Evolutionary conservation across 2,888 invertebrate species (phyloP).

Genomic region (Thelaira solivaga): DNA sequence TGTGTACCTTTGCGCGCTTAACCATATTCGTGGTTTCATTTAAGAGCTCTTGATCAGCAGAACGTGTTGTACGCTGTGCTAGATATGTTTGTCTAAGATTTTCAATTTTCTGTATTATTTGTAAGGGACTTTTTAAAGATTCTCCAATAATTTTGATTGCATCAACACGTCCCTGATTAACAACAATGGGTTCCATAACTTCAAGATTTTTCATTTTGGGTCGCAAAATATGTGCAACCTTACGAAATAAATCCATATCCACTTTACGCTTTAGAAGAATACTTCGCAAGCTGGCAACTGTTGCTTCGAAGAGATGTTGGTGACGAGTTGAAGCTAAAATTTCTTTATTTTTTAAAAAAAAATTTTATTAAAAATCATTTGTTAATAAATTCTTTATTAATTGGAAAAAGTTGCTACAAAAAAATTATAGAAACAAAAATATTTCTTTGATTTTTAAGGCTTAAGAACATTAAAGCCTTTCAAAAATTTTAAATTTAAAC

Average conservation of each 20-base stretch:
- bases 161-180: conserved; percentile 64
- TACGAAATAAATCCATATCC: conserved; percentile 66
- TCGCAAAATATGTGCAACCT: conserved; percentile 27
- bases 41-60: not conserved
- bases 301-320: conserved; percentile 69
- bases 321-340: conserved; percentile 57
- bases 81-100: conserved; percentile 4
- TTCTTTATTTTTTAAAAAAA: not conserved
- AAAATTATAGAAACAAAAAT: no score
- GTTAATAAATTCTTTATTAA: not conserved
- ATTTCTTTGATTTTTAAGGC: no score
- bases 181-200: conserved; percentile 55
- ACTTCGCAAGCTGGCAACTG: conserved; percentile 67
- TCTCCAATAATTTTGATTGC: conserved; percentile 64
- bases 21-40: conserved; percentile 61
- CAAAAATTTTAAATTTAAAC: no score
- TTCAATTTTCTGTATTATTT: conserved; percentile 62
- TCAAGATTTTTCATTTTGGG: conserved; percentile 47
- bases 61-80: conserved; percentile 28
- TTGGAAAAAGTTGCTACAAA: no score
- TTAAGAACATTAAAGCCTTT: no score
- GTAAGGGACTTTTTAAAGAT: conserved; percentile 68
- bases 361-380: not conserved
- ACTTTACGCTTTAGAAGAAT: conserved; percentile 67
- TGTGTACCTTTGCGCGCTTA: conserved; percentile 64